Percentiles rank a stretch among this genome's conserved stretches.
Evolutionary conservation across 2,113 vertebrate genomes (phyloP).

Genomic region (Scalopus aquaticus): DNA sequence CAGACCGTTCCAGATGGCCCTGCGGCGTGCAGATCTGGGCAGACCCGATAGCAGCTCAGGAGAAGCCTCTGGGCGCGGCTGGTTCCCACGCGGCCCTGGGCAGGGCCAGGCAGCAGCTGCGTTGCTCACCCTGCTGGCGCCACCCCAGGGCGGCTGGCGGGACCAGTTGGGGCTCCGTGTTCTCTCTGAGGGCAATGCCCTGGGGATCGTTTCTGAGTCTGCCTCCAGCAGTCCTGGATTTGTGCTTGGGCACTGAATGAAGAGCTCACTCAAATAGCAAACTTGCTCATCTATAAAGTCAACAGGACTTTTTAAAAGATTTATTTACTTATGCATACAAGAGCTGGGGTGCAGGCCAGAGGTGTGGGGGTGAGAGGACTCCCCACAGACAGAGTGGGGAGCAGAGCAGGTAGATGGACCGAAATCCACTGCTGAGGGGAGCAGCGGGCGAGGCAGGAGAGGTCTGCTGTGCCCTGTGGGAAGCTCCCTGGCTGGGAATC

Average conservation of each 20-base stretch:
- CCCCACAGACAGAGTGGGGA: too few relatives aligned
- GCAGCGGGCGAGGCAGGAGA: too few relatives aligned
- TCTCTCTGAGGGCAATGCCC: neutral
- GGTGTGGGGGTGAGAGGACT: too few relatives aligned
- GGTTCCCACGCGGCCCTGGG: neutral
- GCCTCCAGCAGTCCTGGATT: neutral
- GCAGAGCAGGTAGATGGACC: too few relatives aligned
- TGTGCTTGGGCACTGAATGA: neutral
- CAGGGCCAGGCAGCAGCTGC: neutral
- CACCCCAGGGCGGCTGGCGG: neutral
- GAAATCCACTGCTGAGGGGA: too few relatives aligned
- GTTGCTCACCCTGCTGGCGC: neutral
- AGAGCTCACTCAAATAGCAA: neutral
- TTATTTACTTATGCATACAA: too few relatives aligned
- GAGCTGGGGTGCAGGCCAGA: too few relatives aligned
- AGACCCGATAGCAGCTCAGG: neutral
- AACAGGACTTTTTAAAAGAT: neutral
- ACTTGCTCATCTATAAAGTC: neutral
- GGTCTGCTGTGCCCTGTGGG: too few relatives aligned
- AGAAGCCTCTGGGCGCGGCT: neutral
- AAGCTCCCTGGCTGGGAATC: too few relatives aligned
- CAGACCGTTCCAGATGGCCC: rapidly evolving
- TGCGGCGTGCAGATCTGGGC: neutral
- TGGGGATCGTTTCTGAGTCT: neutral
- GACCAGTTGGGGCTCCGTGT: neutral